Evolutionary conservation across 2,113 vertebrate species (phyloP).

Genomic region (Malaclemys terrapin): DNA sequence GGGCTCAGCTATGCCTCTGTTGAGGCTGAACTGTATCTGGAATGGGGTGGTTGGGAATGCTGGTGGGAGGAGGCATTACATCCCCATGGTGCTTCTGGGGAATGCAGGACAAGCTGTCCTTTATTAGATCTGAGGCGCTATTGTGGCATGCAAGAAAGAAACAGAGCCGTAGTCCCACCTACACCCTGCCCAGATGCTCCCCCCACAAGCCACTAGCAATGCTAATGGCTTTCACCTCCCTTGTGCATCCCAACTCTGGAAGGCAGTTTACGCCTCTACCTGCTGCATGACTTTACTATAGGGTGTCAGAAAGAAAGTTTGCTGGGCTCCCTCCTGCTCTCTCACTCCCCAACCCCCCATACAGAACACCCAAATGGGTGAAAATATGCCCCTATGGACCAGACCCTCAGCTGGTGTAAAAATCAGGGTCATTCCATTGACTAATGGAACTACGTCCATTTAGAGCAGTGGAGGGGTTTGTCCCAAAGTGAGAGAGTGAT

Average conservation of each 20-base stretch:
- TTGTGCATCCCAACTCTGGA: background rate
- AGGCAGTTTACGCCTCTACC: background rate
- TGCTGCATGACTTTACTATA: background rate
- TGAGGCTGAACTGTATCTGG: background rate
- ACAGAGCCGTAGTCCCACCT: background rate
- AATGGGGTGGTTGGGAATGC: background rate
- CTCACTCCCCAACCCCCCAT: background rate
- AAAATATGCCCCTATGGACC: background rate
- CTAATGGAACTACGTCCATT: background rate
- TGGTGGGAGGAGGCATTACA: background rate
- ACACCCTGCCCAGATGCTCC: background rate
- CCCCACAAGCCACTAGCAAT: background rate
- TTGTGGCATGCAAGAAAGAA: background rate
- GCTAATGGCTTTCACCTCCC: background rate
- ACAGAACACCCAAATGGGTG: background rate
- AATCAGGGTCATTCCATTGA: background rate
- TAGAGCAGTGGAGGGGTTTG: background rate
- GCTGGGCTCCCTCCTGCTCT: background rate
- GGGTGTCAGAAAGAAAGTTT: background rate
- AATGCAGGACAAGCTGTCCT: background rate
- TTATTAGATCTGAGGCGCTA: background rate
- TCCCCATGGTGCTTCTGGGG: background rate
- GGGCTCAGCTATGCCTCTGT: background rate
- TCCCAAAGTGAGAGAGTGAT: constrained; percentile 6
- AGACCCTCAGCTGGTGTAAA: background rate